Evolutionary conservation across 2,113 vertebrate species (phyloP), one percentile per base, ranked within the genome.

Genomic region (Anthoscopus minutus): DNA sequence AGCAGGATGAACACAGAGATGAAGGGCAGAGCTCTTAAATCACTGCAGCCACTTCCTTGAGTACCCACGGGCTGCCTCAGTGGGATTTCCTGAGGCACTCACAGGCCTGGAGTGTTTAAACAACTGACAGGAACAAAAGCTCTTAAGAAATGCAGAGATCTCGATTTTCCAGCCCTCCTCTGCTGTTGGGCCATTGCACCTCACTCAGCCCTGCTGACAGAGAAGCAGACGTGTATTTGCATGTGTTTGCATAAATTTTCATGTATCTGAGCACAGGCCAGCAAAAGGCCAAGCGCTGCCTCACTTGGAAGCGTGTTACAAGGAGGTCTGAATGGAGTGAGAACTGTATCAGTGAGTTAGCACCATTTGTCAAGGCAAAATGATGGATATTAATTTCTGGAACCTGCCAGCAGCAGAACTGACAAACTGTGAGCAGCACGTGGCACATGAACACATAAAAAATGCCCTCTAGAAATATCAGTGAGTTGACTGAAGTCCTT

Each of bases 211-310:
- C 79, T 90, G 92, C 76, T 77, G 89, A 58, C 31, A 54, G 84
- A 60, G 60, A 27, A 50, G 20, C 76, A 78, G 76, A 7, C 12
- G 0, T 28, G 30, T 1, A 90, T 96, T 97, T 96, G 91, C 95
- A 94, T 92, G 19, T 65, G 6, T 97, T 97, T 97, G 94, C 93
- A 95, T 96, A 93, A 86, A 96, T 96, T 96, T 97, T 58, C 89
- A 88, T 96, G 23, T 12, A 40, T 69, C 65, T 88, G 88, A 94
- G 69, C 57, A 8, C 6, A 15, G 81, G 92, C 71, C 95, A 94
- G 88, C 57, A 15, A 48, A 60, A 84, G 60, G 65, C 65, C 60
- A n/a, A n/a, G 88, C 45, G 86, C 80, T 86, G 53, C 22, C 56
- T 88, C 19, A 40, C 76, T 72, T 38, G 53, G 76, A 74, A 74